phyloP scores from a whole-genome alignment of 2,888 invertebrate species.

The Stenolophus ochropezus region DNA sequence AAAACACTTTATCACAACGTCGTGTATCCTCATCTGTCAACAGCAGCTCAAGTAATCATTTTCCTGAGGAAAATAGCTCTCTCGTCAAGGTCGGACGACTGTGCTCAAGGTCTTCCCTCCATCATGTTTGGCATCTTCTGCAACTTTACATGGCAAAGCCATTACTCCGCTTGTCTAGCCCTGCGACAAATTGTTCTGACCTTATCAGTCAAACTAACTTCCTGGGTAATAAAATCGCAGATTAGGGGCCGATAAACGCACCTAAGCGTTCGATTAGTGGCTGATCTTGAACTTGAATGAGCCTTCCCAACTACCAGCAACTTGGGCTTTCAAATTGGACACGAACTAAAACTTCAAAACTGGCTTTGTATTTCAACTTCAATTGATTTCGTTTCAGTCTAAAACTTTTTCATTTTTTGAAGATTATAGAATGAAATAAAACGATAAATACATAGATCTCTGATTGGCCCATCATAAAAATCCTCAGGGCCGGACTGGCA shows the following conservation, averaged over 20 bases:
- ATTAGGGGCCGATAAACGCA: conserved; percentile 41
- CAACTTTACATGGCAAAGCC: conserved; percentile 50
- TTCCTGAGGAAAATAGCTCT: not conserved
- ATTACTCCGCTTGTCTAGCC: conserved; percentile 55
- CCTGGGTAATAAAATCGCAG: conserved; percentile 38
- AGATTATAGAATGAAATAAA: too few relatives aligned
- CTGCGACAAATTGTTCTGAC: conserved; percentile 56
- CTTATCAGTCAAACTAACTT: conserved; percentile 53
- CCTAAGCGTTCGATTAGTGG: not conserved
- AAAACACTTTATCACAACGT: not conserved
- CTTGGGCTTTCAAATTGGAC: not conserved
- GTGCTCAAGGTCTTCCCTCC: not conserved
- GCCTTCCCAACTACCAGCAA: not conserved
- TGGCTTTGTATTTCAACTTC: not conserved
- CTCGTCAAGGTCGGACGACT: not conserved
- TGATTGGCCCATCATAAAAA: too few relatives aligned
- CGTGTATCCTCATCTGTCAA: not conserved
- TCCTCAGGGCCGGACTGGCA: too few relatives aligned
- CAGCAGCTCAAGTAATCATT: not conserved
- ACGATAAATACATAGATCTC: too few relatives aligned
- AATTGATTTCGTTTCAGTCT: too few relatives aligned
- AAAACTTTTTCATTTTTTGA: too few relatives aligned
- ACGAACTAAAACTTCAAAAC: not conserved
- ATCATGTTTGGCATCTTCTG: not conserved
- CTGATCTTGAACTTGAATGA: not conserved